These are phyloP conservation scores for Cerceris rybyensis DNA, from an alignment of 2,888 invertebrate genomes.

Conservation along the genomic window DNA sequence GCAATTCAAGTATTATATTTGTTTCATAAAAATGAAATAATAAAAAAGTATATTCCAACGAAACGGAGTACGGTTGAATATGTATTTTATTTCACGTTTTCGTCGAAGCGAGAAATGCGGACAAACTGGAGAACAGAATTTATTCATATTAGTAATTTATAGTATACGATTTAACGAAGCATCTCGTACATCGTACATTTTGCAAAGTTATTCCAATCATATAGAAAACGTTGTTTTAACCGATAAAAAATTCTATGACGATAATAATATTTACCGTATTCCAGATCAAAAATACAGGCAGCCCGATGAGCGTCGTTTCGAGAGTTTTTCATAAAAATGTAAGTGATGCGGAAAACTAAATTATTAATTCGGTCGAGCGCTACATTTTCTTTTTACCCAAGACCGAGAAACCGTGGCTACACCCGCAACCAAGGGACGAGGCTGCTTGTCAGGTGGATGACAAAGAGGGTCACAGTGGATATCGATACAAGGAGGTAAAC, in stretches of 20 bases:
- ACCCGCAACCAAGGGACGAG: conserved; percentile 76
- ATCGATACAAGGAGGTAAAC: conserved; percentile 78
- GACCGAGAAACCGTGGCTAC: conserved; percentile 79
- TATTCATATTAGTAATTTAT: too few species aligned
- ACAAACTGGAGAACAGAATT: too few species aligned
- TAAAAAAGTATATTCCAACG: too few species aligned
- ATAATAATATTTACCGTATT: conserved; percentile 11
- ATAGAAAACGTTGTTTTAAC: neutral
- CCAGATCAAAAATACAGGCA: conserved; percentile 78
- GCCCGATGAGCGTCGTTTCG: conserved; percentile 80
- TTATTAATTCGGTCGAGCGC: neutral
- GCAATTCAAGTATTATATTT: too few species aligned
- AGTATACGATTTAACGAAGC: too few species aligned
- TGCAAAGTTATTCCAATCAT: too few species aligned
- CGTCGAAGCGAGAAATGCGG: too few species aligned
- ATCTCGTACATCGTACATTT: too few species aligned
- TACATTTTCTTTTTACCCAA: conserved; percentile 63
- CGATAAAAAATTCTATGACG: neutral
- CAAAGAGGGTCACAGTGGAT: conserved; percentile 71
- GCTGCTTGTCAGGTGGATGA: conserved; percentile 74
- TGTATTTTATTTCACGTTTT: too few species aligned
- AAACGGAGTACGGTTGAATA: too few species aligned
- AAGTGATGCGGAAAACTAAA: conserved; percentile 59
- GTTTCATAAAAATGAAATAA: too few species aligned
- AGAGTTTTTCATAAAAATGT: conserved; percentile 79